These are phyloP conservation scores for Casuarius casuarius DNA, from an alignment of 2,113 vertebrate genomes.

Conservation along the genomic window DNA sequence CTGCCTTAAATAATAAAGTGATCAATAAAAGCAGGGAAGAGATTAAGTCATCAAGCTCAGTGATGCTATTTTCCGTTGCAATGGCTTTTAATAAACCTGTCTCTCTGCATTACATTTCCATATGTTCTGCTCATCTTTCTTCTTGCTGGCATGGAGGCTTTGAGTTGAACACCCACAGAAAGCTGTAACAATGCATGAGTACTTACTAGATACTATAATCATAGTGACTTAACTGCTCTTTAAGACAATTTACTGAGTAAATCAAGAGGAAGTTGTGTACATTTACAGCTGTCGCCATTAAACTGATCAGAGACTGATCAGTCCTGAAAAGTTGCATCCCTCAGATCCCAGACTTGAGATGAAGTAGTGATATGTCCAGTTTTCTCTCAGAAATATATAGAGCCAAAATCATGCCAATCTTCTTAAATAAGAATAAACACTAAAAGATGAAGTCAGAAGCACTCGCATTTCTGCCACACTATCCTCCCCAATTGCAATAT, in stretches of 20 bases:
- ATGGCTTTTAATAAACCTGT: slow-evolving; percentile 77
- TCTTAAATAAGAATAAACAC: neutral
- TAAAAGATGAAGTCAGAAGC: slow-evolving; percentile 9
- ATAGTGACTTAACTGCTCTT: slow-evolving; percentile 12
- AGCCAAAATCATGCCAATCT: neutral
- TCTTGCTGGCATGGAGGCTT: slow-evolving; percentile 65
- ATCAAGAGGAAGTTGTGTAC: neutral
- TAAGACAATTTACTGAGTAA: neutral
- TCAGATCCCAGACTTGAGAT: neutral
- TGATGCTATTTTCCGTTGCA: slow-evolving; percentile 68
- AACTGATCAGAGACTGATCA: neutral
- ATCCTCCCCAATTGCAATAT: neutral
- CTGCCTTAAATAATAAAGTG: slow-evolving; percentile 78
- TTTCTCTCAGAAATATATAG: slow-evolving; percentile 9
- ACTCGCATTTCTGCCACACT: neutral
- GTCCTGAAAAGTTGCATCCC: neutral
- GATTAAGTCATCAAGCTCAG: slow-evolving; percentile 77
- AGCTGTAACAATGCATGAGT: neutral
- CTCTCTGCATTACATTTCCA: slow-evolving; percentile 62
- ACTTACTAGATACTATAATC: slow-evolving; percentile 44
- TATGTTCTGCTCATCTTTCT: slow-evolving; percentile 75
- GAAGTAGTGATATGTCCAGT: neutral
- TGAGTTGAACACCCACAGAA: slow-evolving; percentile 39
- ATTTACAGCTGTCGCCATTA: neutral
- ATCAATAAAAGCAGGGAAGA: slow-evolving; percentile 76